These are phyloP conservation scores for Nothobranchius furzeri DNA, from an alignment of 2,113 vertebrate species.

Conservation along the genomic window DNA sequence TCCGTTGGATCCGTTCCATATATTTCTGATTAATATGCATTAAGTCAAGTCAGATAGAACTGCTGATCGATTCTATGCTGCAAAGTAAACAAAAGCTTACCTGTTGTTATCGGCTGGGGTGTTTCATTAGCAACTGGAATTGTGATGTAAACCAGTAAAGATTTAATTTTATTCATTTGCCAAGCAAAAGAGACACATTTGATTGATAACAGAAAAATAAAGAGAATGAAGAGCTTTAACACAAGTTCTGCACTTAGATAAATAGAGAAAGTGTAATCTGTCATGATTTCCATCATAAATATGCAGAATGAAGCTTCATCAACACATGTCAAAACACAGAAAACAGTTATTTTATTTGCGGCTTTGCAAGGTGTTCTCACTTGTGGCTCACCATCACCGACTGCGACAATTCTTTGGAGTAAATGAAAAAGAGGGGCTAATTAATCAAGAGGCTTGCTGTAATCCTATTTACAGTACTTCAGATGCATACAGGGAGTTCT, in stretches of 20 bases:
- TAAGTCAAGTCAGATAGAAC: too few species aligned
- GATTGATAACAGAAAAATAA: slow-evolving; percentile 11
- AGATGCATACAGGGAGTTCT: slow-evolving; percentile 39
- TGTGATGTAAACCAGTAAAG: slow-evolving; percentile 38
- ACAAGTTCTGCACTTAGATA: background rate
- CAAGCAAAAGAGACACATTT: background rate
- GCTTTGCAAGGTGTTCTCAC: background rate
- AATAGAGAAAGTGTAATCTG: background rate
- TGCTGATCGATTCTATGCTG: too few species aligned
- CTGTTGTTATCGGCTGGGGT: background rate
- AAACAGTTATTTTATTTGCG: too few species aligned
- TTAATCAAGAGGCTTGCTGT: slow-evolving; percentile 15
- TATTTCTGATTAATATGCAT: too few species aligned
- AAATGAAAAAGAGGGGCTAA: slow-evolving; percentile 33
- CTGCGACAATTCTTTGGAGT: slow-evolving; percentile 8
- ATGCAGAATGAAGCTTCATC: slow-evolving; percentile 1
- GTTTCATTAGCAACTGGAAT: slow-evolving; percentile 26
- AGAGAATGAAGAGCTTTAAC: slow-evolving; percentile 18
- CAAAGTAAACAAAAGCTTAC: background rate
- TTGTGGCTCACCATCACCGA: slow-evolving; percentile 10
- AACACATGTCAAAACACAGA: background rate
- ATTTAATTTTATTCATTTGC: slow-evolving; percentile 31
- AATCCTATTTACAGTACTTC: slow-evolving; percentile 18
- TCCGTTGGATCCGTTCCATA: background rate
- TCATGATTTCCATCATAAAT: background rate